Percentiles rank a stretch among this genome's conserved stretches.
Conservation (phyloP, 1,140 invertebrate genomes). For the Nasonia longicornis region DNA sequence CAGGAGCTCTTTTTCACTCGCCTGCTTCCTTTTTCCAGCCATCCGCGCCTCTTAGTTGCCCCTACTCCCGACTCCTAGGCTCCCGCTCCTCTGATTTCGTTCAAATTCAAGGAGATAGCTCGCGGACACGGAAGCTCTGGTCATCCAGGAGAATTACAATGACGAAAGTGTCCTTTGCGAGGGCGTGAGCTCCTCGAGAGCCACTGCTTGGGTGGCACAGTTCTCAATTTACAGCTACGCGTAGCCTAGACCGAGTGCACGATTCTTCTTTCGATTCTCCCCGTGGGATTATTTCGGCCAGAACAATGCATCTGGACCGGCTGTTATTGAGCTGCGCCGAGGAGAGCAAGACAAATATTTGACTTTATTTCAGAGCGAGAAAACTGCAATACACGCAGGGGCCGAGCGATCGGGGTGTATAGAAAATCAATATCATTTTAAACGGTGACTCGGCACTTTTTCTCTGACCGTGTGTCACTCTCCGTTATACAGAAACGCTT, state of each 20-base stretch:
- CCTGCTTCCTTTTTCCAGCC: background rate
- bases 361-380: background rate
- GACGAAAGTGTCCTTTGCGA: background rate
- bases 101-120: background rate
- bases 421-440: slow-evolving; percentile 24
- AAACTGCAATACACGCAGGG: background rate
- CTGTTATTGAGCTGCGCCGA: background rate
- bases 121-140: background rate
- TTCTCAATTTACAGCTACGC: too few relatives aligned
- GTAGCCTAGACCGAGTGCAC: background rate
- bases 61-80: background rate
- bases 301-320: too few relatives aligned
- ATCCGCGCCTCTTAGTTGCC: background rate
- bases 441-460: slow-evolving; percentile 20
- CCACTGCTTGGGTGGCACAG: background rate
- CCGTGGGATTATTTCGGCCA: too few relatives aligned
- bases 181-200: background rate
- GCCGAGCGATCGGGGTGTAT: background rate
- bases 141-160: background rate
- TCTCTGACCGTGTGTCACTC: background rate
- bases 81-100: background rate
- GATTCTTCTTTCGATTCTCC: too few relatives aligned
- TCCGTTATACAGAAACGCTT: too few relatives aligned
- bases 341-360: slow-evolving; percentile 1
- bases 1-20: slow-evolving; percentile 35